Conservation (phyloP, 2,797 vertebrate species). For the Prionace glauca region DNA sequence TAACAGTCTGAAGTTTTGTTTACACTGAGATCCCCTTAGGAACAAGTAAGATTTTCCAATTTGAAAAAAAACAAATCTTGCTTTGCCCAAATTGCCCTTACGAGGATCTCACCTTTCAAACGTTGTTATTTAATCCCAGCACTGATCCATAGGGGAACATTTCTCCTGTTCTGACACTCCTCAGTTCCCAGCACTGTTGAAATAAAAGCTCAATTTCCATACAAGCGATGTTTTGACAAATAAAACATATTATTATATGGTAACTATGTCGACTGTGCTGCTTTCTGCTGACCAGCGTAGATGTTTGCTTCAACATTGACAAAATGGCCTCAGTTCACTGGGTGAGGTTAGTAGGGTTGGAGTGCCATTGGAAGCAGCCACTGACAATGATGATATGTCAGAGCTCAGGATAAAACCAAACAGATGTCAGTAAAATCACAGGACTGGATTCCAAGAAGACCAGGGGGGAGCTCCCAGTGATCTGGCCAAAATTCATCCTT, state of each 20-base stretch:
- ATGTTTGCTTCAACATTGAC: background rate
- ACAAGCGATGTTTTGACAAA: slow-evolving; percentile 1
- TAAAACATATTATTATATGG: background rate
- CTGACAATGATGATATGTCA: background rate
- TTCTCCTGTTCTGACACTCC: background rate
- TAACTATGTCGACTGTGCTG: background rate
- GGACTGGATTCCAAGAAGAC: background rate
- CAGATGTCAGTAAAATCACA: background rate
- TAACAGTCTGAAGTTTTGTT: slow-evolving; percentile 14
- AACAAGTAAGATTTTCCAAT: slow-evolving; percentile 30
- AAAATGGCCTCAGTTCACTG: background rate
- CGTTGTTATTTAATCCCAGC: background rate
- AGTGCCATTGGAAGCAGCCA: background rate
- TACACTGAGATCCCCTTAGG: background rate
- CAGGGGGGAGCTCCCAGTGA: background rate
- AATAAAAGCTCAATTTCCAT: slow-evolving; percentile 23
- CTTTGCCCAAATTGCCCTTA: background rate
- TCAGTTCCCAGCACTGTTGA: background rate
- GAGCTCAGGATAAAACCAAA: background rate
- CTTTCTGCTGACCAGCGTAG: background rate
- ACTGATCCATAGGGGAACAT: background rate
- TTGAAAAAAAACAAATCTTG: slow-evolving; percentile 13
- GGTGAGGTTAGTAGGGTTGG: background rate
- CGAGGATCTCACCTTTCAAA: slow-evolving; percentile 15
- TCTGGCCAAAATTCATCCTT: background rate